Percentiles rank a stretch among this genome's conserved stretches.
These are phyloP conservation scores for Cryptoleucopteryx plumbea DNA, from an alignment of 2,113 vertebrate genomes.

Conservation along the genomic window DNA sequence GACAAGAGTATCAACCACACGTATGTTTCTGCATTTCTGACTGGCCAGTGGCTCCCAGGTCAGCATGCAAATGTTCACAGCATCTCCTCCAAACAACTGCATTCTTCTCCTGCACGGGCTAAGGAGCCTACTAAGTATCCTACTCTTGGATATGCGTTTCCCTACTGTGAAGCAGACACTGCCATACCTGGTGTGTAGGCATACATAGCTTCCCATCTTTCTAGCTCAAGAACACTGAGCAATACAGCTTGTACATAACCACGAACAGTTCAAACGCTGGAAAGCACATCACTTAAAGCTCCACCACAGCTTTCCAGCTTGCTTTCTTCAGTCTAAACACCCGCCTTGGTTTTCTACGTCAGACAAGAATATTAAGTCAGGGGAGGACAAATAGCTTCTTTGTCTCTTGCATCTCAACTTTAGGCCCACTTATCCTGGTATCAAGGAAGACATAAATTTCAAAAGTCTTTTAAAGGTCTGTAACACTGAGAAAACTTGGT, in stretches of 20 bases:
- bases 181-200: not conserved
- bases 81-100: not conserved
- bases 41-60: not conserved
- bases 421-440: not conserved
- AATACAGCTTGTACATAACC: not conserved
- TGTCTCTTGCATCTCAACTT: not conserved
- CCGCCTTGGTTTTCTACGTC: not conserved
- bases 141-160: not conserved
- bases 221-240: not conserved
- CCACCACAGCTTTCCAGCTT: not conserved
- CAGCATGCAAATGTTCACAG: not conserved
- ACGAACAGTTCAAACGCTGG: accelerated
- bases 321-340: not conserved
- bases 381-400: not conserved
- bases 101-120: not conserved
- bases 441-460: not conserved
- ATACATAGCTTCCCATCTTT: not conserved
- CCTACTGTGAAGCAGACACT: not conserved
- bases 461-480: not conserved
- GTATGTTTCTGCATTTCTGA: not conserved
- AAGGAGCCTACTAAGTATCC: not conserved
- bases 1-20: not conserved
- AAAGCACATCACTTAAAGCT: not conserved
- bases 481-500: not conserved
- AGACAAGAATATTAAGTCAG: not conserved